phyloP scores from a whole-genome alignment of 2,888 invertebrate species.

The Digitonthophagus gazella region DNA sequence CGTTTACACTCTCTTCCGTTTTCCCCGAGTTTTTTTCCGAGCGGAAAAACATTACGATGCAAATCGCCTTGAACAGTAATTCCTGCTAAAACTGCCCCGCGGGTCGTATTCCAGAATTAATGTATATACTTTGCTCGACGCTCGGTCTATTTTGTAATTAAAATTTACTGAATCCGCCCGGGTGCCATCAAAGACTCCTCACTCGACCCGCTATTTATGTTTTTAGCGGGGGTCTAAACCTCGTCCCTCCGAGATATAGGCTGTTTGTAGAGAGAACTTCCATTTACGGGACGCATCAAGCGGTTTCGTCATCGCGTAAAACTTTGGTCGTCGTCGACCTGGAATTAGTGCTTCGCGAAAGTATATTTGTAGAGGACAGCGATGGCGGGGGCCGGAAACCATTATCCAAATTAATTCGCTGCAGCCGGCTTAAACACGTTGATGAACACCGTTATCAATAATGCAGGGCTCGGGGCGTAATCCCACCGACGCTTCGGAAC shows the following conservation, averaged over 20 bases:
- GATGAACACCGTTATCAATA: constrained; percentile 1
- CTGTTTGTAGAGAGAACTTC: not conserved
- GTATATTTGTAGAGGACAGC: constrained; percentile 3
- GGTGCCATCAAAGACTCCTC: not conserved
- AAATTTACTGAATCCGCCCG: not conserved
- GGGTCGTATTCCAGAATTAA: not conserved
- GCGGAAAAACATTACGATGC: not conserved
- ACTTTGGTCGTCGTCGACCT: not conserved
- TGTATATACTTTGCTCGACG: not conserved
- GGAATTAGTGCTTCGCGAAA: not conserved
- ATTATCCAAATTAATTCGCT: constrained; percentile 10
- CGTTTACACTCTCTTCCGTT: not conserved
- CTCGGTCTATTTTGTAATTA: not conserved
- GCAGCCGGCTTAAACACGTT: constrained; percentile 7
- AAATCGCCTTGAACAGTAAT: not conserved
- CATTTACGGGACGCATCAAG: not conserved
- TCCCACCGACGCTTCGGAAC: not conserved
- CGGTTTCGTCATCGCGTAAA: not conserved
- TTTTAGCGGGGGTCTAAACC: not conserved
- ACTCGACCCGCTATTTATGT: not conserved
- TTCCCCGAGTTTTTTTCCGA: not conserved
- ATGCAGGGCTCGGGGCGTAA: not conserved
- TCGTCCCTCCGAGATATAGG: not conserved
- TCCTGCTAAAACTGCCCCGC: too few species aligned
- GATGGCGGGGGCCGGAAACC: not conserved